phyloP scores from a whole-genome alignment of 2,113 vertebrate genomes.

The Noturus placidus region DNA sequence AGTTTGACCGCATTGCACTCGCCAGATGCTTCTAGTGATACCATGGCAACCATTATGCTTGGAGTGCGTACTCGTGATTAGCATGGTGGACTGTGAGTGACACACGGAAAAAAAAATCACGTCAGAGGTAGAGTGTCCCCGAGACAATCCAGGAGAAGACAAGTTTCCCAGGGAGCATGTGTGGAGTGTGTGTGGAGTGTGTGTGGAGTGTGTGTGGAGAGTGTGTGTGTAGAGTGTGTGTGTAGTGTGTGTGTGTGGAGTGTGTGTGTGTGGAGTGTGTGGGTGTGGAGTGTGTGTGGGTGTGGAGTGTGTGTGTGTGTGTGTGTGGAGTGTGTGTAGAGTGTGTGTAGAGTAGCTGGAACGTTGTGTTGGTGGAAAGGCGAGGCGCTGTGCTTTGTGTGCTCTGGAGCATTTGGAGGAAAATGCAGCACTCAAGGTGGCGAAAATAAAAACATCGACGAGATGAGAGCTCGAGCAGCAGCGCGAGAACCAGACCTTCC shows the following conservation, averaged over 20 bases:
- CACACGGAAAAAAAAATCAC: neutral
- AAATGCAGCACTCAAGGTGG: neutral
- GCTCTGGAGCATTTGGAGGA: neutral
- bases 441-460: neutral
- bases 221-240: too few species aligned
- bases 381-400: neutral
- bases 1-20: neutral
- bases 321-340: neutral
- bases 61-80: too few species aligned
- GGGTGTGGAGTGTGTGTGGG: neutral
- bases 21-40: neutral
- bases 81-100: neutral
- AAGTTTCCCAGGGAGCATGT: neutral
- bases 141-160: neutral
- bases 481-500: constrained; percentile 1
- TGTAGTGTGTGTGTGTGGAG: too few species aligned
- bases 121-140: neutral
- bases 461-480: constrained; percentile 2
- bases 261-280: too few species aligned
- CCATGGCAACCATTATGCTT: neutral
- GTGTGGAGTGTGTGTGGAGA: too few species aligned
- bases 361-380: neutral
- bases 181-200: neutral
- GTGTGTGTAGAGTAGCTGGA: neutral
- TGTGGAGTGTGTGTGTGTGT: neutral